Evolutionary conservation across 2,113 vertebrate genomes (phyloP).

Genomic region (Pogona vitticeps): DNA sequence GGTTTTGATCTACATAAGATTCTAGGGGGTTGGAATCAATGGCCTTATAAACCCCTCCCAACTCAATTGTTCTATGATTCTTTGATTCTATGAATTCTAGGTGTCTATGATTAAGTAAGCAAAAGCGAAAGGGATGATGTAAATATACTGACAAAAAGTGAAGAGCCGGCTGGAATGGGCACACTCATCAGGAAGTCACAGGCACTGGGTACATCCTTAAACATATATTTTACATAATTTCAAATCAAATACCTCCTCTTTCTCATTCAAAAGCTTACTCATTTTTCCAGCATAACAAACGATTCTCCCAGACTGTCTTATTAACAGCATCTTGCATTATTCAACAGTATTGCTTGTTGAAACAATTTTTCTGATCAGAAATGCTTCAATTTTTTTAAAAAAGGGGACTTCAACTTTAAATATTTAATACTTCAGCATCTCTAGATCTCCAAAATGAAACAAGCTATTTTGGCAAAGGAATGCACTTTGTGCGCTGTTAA

Average conservation of each 20-base stretch:
- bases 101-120: conserved; percentile 42
- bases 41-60: no score
- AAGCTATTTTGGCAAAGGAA: conserved; percentile 78
- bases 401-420: conserved; percentile 79
- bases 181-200: conserved; percentile 23
- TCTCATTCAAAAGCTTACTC: conserved; percentile 59
- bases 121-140: not conserved
- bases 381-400: conserved; percentile 79
- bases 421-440: conserved; percentile 81
- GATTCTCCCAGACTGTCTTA: conserved; percentile 74
- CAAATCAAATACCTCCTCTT: conserved; percentile 47
- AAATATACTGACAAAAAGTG: conserved; percentile 45
- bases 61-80: no score
- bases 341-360: conserved; percentile 76
- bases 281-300: conserved; percentile 69
- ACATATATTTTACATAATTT: conserved; percentile 48
- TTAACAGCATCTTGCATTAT: conserved; percentile 80
- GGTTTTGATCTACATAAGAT: not conserved
- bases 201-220: conserved; percentile 24
- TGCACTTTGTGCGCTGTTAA: conserved; percentile 78
- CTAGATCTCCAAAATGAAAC: conserved; percentile 78
- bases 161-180: conserved; percentile 22
- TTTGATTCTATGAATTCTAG: conserved; percentile 37
- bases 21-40: not conserved
- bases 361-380: conserved; percentile 78